Conservation (phyloP, 2,113 vertebrate species). For the Takifugu flavidus region DNA sequence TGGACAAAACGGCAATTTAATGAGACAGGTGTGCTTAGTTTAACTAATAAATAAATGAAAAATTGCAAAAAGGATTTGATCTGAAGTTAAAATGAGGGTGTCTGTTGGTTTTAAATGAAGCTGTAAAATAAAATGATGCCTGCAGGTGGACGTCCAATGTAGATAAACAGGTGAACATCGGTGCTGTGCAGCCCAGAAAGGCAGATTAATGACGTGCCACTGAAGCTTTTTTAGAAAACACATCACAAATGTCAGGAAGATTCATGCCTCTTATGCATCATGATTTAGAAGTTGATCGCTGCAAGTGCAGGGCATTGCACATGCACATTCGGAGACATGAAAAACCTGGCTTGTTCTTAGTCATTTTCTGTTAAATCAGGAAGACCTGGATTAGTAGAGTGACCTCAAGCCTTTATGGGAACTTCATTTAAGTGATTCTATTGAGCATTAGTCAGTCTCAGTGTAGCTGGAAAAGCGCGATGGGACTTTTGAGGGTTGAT, state of each 20-base stretch:
- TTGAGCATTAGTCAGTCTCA: slow-evolving; percentile 10
- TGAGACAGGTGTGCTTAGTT: too few relatives aligned
- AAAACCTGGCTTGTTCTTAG: too few relatives aligned
- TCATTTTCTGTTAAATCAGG: too few relatives aligned
- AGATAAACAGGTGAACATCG: not conserved
- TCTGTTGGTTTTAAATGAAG: not conserved
- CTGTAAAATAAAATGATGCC: slow-evolving; percentile 6
- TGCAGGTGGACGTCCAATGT: not conserved
- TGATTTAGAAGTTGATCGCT: too few relatives aligned
- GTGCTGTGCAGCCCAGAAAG: slow-evolving; percentile 1
- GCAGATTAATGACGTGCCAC: not conserved
- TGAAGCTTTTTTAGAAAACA: slow-evolving; percentile 2
- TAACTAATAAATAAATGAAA: not conserved
- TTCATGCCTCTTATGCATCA: not conserved
- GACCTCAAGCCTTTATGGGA: slow-evolving; percentile 3
- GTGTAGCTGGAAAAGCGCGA: slow-evolving; percentile 16
- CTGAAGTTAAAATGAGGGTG: slow-evolving; percentile 9
- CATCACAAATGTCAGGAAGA: not conserved
- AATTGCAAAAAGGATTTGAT: not conserved
- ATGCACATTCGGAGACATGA: too few relatives aligned
- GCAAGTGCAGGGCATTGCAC: too few relatives aligned
- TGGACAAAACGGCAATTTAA: not conserved
- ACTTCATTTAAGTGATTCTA: slow-evolving; percentile 7
- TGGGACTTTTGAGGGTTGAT: slow-evolving; percentile 3
- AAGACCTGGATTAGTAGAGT: too few relatives aligned